phyloP scores from a whole-genome alignment of 2,113 vertebrate genomes.

The Xiphophorus hellerii region DNA sequence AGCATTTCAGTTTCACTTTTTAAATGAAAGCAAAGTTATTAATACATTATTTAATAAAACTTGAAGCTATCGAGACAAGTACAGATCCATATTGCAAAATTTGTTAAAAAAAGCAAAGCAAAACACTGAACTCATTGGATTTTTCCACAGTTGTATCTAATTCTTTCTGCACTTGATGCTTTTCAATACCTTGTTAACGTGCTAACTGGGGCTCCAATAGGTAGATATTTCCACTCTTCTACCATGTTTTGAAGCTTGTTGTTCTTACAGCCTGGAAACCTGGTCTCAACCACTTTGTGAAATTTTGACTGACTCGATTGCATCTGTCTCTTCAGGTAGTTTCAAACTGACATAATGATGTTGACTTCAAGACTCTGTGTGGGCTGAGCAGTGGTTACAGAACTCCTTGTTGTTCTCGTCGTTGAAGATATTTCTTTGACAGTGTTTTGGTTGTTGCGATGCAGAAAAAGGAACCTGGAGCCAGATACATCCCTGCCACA shows the following conservation, averaged over 20 bases:
- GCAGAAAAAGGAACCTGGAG: not conserved
- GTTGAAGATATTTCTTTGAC: not conserved
- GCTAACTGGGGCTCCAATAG: not conserved
- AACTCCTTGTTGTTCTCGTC: not conserved
- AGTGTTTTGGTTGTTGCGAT: not conserved
- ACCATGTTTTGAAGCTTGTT: not conserved
- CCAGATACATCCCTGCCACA: not conserved
- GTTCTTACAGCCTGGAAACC: not conserved
- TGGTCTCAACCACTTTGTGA: not conserved
- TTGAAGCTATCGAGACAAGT: too few relatives aligned
- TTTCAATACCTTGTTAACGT: not conserved
- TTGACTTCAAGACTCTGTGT: constrained; percentile 6
- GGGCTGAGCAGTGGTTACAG: not conserved
- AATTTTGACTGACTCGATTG: constrained; percentile 1
- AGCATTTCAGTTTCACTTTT: not conserved
- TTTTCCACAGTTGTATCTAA: too few relatives aligned
- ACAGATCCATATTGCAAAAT: too few relatives aligned
- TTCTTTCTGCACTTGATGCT: too few relatives aligned
- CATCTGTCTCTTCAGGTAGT: constrained; percentile 4
- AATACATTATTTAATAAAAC: too few relatives aligned
- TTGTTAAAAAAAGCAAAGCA: too few relatives aligned
- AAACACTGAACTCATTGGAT: too few relatives aligned
- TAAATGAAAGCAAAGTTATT: not conserved
- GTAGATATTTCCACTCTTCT: not conserved
- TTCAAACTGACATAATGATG: constrained; percentile 13